Conservation (phyloP, 2,888 invertebrate species). For the Melinopterus prodromus region DNA sequence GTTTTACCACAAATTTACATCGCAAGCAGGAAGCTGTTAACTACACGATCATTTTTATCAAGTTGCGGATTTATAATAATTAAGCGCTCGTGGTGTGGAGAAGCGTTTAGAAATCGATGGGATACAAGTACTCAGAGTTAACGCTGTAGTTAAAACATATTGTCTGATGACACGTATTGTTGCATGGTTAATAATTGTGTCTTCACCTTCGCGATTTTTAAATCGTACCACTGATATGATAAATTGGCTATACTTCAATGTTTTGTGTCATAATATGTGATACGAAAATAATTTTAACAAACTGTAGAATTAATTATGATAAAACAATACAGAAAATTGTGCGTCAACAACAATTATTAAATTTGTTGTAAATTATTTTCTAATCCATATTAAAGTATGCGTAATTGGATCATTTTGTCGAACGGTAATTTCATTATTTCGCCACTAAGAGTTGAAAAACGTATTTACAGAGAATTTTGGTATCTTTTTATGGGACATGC, state of each 20-base stretch:
- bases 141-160: not conserved
- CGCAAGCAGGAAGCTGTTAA: constrained; percentile 26
- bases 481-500: too few relatives aligned
- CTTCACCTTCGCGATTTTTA: not conserved
- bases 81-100: not conserved
- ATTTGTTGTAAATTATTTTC: too few relatives aligned
- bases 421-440: too few relatives aligned
- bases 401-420: too few relatives aligned
- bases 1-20: constrained; percentile 32
- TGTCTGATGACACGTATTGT: not conserved
- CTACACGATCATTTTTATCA: constrained; percentile 8
- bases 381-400: too few relatives aligned
- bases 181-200: not conserved
- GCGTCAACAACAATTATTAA: too few relatives aligned
- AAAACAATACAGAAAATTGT: too few relatives aligned
- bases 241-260: not conserved
- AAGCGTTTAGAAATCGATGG: not conserved
- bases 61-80: constrained; percentile 21
- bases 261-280: not conserved
- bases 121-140: not conserved
- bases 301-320: too few relatives aligned
- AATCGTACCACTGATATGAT: not conserved
- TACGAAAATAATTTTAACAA: too few relatives aligned
- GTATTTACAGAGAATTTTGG: too few relatives aligned
- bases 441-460: too few relatives aligned